These are phyloP conservation scores for Microctenopoma lineatum DNA, from an alignment of 2,797 vertebrate species.

Conservation along the genomic window DNA sequence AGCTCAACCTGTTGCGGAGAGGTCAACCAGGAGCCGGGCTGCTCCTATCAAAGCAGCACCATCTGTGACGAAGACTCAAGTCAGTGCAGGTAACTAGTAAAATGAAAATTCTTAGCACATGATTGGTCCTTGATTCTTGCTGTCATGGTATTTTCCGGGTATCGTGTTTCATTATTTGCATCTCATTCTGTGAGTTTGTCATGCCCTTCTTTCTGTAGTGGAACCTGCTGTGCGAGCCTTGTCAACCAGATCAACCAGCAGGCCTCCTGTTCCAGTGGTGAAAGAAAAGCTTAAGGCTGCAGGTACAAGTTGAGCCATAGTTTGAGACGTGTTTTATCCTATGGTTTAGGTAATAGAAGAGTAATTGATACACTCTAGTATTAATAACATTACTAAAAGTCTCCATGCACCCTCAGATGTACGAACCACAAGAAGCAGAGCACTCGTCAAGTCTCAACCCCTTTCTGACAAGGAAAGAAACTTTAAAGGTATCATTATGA, in stretches of 20 bases:
- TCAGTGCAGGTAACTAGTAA: constrained; percentile 62
- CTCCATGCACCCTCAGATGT: constrained; percentile 31
- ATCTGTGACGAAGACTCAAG: constrained; percentile 40
- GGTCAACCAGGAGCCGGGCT: constrained; percentile 45
- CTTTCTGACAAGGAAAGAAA: constrained; percentile 45
- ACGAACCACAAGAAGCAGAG: constrained; percentile 68
- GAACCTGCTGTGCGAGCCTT: constrained; percentile 42
- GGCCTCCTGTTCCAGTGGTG: constrained; percentile 36
- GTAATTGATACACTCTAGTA: background rate
- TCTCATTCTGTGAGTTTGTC: constrained; percentile 32
- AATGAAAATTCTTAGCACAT: background rate
- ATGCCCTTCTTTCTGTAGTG: constrained; percentile 39
- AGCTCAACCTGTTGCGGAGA: constrained; percentile 54
- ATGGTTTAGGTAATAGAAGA: background rate
- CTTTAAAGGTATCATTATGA: constrained; percentile 53
- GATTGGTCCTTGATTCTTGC: background rate
- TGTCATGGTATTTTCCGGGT: constrained; percentile 6
- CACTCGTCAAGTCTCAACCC: constrained; percentile 38
- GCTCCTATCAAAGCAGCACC: constrained; percentile 44
- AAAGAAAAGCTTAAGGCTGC: constrained; percentile 62
- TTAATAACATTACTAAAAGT: background rate
- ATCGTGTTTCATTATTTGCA: constrained; percentile 40
- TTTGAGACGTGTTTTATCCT: background rate
- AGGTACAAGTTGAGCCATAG: constrained; percentile 58
- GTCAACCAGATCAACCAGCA: constrained; percentile 67